These are phyloP conservation scores for Thunnus maccoyii DNA, from an alignment of 2,113 vertebrate genomes.

Conservation along the genomic window DNA sequence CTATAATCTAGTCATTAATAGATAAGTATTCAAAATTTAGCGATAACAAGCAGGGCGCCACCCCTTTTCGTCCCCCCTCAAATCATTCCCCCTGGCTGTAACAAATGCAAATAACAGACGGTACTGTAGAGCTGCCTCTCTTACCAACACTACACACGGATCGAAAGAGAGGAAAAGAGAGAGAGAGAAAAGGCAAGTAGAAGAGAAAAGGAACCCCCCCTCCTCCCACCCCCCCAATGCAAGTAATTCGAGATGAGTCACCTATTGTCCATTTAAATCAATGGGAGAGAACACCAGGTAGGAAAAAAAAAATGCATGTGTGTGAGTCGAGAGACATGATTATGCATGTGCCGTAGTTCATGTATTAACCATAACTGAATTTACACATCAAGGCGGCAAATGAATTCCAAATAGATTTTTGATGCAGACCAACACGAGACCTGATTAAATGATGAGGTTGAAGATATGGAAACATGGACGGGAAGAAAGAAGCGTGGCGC, in stretches of 20 bases:
- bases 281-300: conserved; percentile 60
- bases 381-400: conserved; percentile 86
- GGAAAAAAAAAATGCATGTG: conserved; percentile 3
- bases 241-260: conserved; percentile 57
- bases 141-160: conserved; percentile 24
- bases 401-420: conserved; percentile 82
- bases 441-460: conserved; percentile 81
- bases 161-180: conserved; percentile 17
- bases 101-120: conserved; percentile 50
- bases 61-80: conserved; percentile 20
- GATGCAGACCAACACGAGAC: conserved; percentile 80
- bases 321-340: conserved; percentile 67
- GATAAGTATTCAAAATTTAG: conserved; percentile 19
- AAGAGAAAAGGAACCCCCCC: conserved; percentile 15
- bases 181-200: background rate
- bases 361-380: conserved; percentile 84
- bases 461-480: conserved; percentile 59
- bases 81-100: conserved; percentile 10
- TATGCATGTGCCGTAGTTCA: conserved; percentile 79
- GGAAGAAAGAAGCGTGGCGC: conserved; percentile 31
- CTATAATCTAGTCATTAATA: conserved; percentile 37
- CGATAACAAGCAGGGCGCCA: conserved; percentile 35
- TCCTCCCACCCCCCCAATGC: conserved; percentile 16
- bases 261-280: conserved; percentile 65
- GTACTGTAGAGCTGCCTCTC: conserved; percentile 21